Conservation (phyloP, 2,113 vertebrate species). For the Phocoena sinus region DNA sequence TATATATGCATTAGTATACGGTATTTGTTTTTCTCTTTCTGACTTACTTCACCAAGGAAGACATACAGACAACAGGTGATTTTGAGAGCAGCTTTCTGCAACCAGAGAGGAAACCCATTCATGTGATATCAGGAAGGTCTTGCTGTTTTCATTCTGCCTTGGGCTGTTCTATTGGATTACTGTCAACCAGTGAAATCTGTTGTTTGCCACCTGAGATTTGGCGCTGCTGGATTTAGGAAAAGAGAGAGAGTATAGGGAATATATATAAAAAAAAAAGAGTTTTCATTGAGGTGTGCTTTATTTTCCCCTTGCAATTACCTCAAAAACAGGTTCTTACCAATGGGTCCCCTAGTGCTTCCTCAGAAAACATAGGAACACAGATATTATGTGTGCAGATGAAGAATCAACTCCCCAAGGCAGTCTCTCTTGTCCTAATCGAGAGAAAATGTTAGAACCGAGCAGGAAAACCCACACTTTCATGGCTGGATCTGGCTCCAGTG, state of each 20-base stretch:
- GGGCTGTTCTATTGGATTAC: neutral
- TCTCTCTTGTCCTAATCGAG: conserved; percentile 52
- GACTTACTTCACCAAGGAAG: too few relatives aligned
- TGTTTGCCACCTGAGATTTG: neutral
- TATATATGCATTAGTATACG: too few relatives aligned
- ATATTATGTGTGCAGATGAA: conserved; percentile 3
- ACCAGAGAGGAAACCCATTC: neutral
- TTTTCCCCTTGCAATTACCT: conserved; percentile 27
- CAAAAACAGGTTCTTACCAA: conserved; percentile 8
- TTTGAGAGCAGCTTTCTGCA: neutral
- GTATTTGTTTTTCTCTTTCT: too few relatives aligned
- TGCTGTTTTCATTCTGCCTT: neutral
- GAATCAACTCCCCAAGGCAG: conserved; percentile 18
- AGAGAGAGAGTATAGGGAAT: neutral
- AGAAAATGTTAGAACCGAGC: conserved; percentile 13
- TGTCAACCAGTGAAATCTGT: neutral
- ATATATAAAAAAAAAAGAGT: conserved; percentile 26
- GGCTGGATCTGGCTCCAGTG: neutral
- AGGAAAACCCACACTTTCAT: conserved; percentile 34
- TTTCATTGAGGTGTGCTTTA: conserved; percentile 1
- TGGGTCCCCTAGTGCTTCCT: neutral
- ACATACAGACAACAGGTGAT: neutral
- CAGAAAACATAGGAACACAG: neutral
- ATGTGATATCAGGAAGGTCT: neutral
- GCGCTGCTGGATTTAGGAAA: neutral